Percentiles rank a stretch among this genome's conserved stretches.
Evolutionary conservation across 2,797 vertebrate species (phyloP).

Genomic region (Anniella stebbinsi): DNA sequence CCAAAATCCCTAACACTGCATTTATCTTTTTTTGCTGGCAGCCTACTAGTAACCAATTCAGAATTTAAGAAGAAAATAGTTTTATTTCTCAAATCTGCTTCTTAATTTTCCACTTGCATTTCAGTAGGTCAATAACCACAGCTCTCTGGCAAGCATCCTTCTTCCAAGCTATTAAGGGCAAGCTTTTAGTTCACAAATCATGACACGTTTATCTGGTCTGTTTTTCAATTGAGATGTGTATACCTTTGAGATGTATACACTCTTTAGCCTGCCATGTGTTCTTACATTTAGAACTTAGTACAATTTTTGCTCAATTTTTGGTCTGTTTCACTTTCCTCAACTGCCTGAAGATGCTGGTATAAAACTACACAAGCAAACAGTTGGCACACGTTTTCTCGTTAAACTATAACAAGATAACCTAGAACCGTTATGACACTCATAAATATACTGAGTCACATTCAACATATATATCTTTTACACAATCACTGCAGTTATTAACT

Average conservation of each 20-base stretch:
- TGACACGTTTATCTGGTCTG: background rate
- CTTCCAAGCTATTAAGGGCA: background rate
- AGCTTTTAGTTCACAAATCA: background rate
- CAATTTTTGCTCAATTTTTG: background rate
- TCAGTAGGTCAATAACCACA: background rate
- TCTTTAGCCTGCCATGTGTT: background rate
- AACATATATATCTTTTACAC: background rate
- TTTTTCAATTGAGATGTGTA: background rate
- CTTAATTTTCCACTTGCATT: background rate
- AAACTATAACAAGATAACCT: background rate
- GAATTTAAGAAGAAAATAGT: background rate
- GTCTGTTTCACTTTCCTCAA: background rate
- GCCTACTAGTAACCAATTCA: background rate
- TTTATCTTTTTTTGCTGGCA: background rate
- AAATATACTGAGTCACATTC: no score
- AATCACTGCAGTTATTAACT: background rate
- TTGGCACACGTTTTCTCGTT: background rate
- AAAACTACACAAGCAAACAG: background rate
- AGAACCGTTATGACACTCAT: background rate
- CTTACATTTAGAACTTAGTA: background rate
- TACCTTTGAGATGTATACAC: background rate
- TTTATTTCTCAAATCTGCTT: background rate
- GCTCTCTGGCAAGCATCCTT: background rate
- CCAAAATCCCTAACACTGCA: background rate
- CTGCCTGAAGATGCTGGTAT: background rate